Evolutionary conservation across 2,797 vertebrate genomes (phyloP).

Genomic region (Merluccius polli): DNA sequence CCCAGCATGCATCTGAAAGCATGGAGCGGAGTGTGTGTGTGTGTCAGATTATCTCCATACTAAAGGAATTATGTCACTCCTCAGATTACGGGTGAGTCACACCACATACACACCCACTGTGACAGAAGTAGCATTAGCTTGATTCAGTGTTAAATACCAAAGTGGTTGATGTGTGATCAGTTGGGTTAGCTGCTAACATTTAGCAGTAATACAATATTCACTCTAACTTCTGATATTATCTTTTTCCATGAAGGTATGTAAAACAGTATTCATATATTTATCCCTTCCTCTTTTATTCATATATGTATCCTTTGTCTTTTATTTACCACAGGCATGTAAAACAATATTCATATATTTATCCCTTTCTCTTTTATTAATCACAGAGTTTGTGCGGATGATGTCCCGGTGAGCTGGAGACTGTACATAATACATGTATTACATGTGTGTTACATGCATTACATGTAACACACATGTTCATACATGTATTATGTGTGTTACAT

Average conservation of each 20-base stretch:
- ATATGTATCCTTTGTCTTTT: slow-evolving; percentile 8
- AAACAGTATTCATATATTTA: slow-evolving; percentile 8
- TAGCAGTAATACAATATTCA: not conserved
- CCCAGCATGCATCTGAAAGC: slow-evolving; percentile 14
- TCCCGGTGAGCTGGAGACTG: slow-evolving; percentile 78
- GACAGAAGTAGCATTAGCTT: slow-evolving; percentile 44
- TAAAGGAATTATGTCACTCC: slow-evolving; percentile 64
- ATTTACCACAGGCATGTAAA: slow-evolving; percentile 35
- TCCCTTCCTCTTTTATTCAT: slow-evolving; percentile 18
- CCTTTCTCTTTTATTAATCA: slow-evolving; percentile 18
- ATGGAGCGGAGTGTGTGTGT: slow-evolving; percentile 15
- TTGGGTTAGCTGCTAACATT: not conserved
- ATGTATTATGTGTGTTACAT: not conserved
- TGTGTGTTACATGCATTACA: too few relatives aligned
- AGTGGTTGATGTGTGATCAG: too few relatives aligned
- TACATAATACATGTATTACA: not conserved
- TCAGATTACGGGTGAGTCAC: slow-evolving; percentile 54
- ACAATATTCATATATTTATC: slow-evolving; percentile 1
- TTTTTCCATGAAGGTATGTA: not conserved
- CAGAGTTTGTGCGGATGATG: slow-evolving; percentile 98
- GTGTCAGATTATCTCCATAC: slow-evolving; percentile 67
- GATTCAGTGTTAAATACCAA: not conserved
- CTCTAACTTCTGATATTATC: too few relatives aligned
- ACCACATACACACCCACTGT: slow-evolving; percentile 33
- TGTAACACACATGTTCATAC: not conserved